phyloP scores from a whole-genome alignment of 2,797 vertebrate genomes.

The Rhyacichthys aspro region DNA sequence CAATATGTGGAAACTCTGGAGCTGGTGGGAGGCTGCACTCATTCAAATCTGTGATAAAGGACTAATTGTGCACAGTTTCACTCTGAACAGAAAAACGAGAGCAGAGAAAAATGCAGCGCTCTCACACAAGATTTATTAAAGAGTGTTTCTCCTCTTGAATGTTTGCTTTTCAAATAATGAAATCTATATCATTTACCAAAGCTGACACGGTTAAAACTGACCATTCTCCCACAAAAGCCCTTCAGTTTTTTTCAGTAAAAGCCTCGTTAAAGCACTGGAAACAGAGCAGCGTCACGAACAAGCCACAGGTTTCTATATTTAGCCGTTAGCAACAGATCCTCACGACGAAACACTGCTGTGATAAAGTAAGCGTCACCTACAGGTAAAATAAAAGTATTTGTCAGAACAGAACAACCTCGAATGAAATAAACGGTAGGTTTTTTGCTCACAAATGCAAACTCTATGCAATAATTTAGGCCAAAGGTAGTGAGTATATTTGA shows the following conservation, averaged over 20 bases:
- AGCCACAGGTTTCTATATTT: too few species aligned
- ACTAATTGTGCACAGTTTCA: constrained; percentile 35
- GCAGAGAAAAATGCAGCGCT: constrained; percentile 19
- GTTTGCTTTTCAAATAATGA: background rate
- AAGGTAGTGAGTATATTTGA: too few species aligned
- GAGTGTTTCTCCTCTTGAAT: too few species aligned
- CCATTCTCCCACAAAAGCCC: background rate
- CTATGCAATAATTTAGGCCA: too few species aligned
- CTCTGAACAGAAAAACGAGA: constrained; percentile 32
- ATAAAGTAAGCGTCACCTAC: too few species aligned
- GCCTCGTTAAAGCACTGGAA: background rate
- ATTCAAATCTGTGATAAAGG: constrained; percentile 22
- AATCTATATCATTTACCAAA: background rate
- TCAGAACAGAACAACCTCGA: too few species aligned
- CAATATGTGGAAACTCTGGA: background rate
- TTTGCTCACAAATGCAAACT: too few species aligned
- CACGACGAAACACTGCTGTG: too few species aligned
- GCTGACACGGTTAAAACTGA: background rate
- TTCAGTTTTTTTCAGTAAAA: background rate
- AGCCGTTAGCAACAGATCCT: too few species aligned
- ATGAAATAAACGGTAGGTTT: too few species aligned
- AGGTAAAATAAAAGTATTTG: too few species aligned
- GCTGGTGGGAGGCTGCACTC: constrained; percentile 3
- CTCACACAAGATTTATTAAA: background rate
- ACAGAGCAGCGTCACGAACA: too few species aligned